Percentiles rank a stretch among this genome's conserved stretches.
phyloP scores from a whole-genome alignment of 2,113 vertebrate species.

The Phocoena sinus region DNA sequence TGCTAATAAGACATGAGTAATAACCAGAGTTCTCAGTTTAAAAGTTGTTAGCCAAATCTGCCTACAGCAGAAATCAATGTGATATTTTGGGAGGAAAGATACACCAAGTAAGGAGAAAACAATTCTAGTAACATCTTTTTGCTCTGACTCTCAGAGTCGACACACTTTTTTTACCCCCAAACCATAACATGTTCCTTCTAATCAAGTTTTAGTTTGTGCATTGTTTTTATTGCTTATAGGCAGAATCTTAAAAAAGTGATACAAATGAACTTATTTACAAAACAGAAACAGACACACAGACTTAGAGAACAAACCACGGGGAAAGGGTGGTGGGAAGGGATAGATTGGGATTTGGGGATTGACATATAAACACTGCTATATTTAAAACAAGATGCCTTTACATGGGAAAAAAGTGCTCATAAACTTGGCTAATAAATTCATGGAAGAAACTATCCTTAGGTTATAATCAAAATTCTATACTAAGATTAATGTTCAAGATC shows the following conservation, averaged over 20 bases:
- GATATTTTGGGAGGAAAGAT: background rate
- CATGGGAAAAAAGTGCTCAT: background rate
- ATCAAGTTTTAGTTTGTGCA: background rate
- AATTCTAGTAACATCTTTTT: background rate
- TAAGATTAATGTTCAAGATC: background rate
- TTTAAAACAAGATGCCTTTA: background rate
- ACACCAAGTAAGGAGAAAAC: background rate
- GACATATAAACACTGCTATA: background rate
- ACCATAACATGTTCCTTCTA: background rate
- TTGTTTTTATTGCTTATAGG: background rate
- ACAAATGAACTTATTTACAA: background rate
- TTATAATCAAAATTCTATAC: background rate
- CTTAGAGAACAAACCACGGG: background rate
- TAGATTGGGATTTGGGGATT: background rate
- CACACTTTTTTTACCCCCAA: background rate
- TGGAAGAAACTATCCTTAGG: constrained; percentile 2
- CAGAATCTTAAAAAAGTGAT: background rate
- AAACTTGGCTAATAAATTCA: background rate
- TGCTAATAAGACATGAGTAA: constrained; percentile 58
- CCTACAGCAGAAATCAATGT: constrained; percentile 65
- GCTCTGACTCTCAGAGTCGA: background rate
- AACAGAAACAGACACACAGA: background rate
- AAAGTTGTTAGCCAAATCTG: constrained; percentile 75
- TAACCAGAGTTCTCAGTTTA: constrained; percentile 61
- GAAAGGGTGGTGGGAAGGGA: background rate